Percentiles rank a stretch among this genome's conserved stretches.
These are phyloP conservation scores for Danio albolineatus DNA, from an alignment of 2,797 vertebrate species.

Conservation along the genomic window DNA sequence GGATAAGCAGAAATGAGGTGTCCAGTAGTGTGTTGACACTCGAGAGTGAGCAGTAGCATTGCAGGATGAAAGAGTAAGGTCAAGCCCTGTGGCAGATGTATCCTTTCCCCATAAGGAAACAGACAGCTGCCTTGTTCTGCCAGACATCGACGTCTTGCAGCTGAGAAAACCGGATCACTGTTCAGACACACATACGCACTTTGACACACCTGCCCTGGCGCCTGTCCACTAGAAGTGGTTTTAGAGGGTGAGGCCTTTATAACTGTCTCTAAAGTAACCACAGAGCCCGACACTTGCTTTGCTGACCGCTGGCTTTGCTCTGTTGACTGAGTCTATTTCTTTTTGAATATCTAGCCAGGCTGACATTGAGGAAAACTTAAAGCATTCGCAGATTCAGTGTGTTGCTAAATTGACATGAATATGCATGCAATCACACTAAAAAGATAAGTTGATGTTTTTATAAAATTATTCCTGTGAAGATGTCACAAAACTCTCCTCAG, in stretches of 20 bases:
- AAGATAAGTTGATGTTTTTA: not conserved
- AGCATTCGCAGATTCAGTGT: not conserved
- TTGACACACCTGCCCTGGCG: slow-evolving; percentile 56
- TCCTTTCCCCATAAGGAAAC: slow-evolving; percentile 71
- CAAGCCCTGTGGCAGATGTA: slow-evolving; percentile 67
- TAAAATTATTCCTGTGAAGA: not conserved
- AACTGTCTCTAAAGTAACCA: slow-evolving; percentile 44
- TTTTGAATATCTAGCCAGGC: slow-evolving; percentile 27
- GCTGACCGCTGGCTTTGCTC: slow-evolving; percentile 44
- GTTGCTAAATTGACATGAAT: not conserved
- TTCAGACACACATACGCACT: slow-evolving; percentile 44
- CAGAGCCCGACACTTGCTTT: slow-evolving; percentile 16
- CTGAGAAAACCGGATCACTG: slow-evolving; percentile 53
- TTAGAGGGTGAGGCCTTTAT: slow-evolving; percentile 46
- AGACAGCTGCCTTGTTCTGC: slow-evolving; percentile 66
- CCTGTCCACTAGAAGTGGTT: slow-evolving; percentile 54
- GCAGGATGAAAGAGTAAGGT: slow-evolving; percentile 47
- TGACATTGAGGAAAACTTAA: not conserved
- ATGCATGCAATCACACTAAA: not conserved
- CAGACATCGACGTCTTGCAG: slow-evolving; percentile 55
- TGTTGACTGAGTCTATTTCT: slow-evolving; percentile 33
- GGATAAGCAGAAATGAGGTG: slow-evolving; percentile 25
- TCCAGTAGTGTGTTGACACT: slow-evolving; percentile 41
- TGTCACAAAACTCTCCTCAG: not conserved
- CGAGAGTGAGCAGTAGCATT: slow-evolving; percentile 23